Evolutionary conservation across 2,797 vertebrate species (phyloP), one percentile per base, ranked within the genome.

Genomic region (Sardinella longiceps): DNA sequence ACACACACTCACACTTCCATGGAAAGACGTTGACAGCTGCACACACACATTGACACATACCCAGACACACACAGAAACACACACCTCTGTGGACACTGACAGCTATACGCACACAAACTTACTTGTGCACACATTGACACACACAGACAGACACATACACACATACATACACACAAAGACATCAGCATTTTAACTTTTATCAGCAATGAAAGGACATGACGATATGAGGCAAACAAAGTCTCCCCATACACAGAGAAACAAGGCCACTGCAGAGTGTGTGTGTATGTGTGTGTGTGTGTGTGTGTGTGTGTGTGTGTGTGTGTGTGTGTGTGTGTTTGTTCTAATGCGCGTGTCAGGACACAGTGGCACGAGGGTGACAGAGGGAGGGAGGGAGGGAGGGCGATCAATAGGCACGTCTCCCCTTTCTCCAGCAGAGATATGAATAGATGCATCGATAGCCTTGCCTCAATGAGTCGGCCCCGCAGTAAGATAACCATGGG

Each of bases 331-430:
- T 56, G n/a, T 23, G 20, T 28, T 63, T 23, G 6, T 28, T 63
- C 28, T 28, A 63, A 2, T 63, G 58, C 12, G n/a, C 6, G 7
- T 63, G 58, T 63, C 23, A 63, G 58, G 58, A 63, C 58, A 63
- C 58, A 63, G n/a, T 12, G n/a, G 20, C 58, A 25, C 25, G 20
- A n/a, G n/a, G n/a, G 25, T 63, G 58, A 28, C 58, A 63, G 58
- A 63, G 58, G 58, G 58, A 63, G 58, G 58, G 58, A 63, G 58
- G 58, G 58, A 63, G 58, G 58, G 58, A 9, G 58, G n/a, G 4
- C 1, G 6, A 63, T 63, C 58, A 2, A 63, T 63, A 63, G 58
- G 23, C n/a, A 11, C n/a, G 58, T 63, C 58, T 63, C n/a, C 25
- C 7, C 58, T 63, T 25, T 63, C 58, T 23, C n/a, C n/a, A 63